Percentiles rank a stretch among this genome's conserved stretches.
phyloP scores from a whole-genome alignment of 2,797 vertebrate species.

The Tokudaia muenninki region DNA sequence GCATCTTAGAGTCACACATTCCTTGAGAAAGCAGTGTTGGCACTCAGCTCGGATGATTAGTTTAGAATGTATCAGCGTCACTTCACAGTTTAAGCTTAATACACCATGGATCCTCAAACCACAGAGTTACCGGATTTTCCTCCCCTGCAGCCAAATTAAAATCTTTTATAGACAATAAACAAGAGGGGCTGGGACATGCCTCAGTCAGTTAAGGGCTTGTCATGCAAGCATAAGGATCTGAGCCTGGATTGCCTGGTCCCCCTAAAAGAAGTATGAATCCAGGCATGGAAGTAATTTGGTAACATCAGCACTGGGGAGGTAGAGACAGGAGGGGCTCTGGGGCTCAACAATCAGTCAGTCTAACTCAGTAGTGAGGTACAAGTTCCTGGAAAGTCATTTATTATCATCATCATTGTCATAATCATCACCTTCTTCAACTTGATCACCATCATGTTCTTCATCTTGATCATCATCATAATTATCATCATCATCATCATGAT shows the following conservation, averaged over 20 bases:
- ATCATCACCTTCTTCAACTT: not conserved
- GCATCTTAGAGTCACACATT: no score
- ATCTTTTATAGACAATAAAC: slow-evolving; percentile 46
- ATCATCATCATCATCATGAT: not conserved
- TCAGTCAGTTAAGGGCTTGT: not conserved
- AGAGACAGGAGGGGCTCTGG: not conserved
- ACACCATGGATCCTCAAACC: not conserved
- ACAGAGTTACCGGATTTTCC: slow-evolving; percentile 11
- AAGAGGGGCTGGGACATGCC: not conserved
- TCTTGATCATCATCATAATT: no score
- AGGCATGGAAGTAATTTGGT: not conserved
- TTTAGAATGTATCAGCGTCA: no score
- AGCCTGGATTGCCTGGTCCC: not conserved
- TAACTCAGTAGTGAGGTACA: not conserved
- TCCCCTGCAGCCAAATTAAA: not conserved
- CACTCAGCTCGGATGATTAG: no score
- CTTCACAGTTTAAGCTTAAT: not conserved
- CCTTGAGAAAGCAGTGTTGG: no score
- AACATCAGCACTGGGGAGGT: not conserved
- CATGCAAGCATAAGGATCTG: not conserved
- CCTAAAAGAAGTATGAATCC: not conserved
- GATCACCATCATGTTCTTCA: no score
- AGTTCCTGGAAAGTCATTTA: not conserved
- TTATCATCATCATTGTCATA: not conserved
- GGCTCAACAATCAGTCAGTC: no score